phyloP scores from a whole-genome alignment of 1,140 invertebrate species.

The Sinella curviseta region DNA sequence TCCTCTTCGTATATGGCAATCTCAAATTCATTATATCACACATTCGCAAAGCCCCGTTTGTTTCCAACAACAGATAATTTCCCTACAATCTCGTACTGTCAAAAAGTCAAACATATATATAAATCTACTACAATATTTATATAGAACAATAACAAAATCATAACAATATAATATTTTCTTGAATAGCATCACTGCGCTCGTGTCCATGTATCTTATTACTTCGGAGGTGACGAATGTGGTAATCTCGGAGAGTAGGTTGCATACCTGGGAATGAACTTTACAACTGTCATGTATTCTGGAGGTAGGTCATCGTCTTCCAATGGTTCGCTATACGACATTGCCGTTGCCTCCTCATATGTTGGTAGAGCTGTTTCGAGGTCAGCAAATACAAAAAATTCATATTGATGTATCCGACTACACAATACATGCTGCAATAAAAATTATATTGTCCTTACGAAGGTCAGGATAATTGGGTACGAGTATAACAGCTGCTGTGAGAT shows the following conservation, averaged over 20 bases:
- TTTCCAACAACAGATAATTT: background rate
- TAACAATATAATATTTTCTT: no score
- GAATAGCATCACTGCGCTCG: background rate
- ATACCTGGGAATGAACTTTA: conserved; percentile 7
- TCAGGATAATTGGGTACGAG: conserved; percentile 35
- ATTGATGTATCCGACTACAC: background rate
- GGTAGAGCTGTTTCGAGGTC: conserved; percentile 40
- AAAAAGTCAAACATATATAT: background rate
- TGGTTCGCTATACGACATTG: conserved; percentile 1
- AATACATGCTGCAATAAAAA: background rate
- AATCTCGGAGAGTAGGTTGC: background rate
- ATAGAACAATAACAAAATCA: no score
- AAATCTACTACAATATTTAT: background rate
- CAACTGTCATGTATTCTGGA: background rate
- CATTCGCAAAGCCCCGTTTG: conserved; percentile 12
- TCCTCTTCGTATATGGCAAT: background rate
- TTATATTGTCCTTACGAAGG: conserved; percentile 33
- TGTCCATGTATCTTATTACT: background rate
- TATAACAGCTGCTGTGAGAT: background rate
- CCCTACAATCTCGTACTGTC: background rate
- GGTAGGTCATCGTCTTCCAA: conserved; percentile 11
- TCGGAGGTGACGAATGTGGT: background rate
- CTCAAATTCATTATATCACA: conserved; percentile 6
- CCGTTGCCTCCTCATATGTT: conserved; percentile 38
- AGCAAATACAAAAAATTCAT: conserved; percentile 12